Evolutionary conservation across 2,888 invertebrate genomes (phyloP).

Genomic region (Elmis aenea): DNA sequence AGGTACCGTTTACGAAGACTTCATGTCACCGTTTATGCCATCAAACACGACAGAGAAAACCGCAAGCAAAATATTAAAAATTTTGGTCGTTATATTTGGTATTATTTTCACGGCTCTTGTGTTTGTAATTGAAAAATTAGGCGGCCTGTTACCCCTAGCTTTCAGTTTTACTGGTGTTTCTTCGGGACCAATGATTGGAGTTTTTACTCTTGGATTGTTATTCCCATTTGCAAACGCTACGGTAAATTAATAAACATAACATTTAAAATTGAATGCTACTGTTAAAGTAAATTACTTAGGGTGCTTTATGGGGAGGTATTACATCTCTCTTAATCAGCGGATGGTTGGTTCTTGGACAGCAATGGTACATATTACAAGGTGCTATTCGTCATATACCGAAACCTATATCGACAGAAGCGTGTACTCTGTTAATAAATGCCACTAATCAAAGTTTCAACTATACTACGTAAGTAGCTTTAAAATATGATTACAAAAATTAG

Average conservation of each 20-base stretch:
- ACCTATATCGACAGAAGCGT: conserved; percentile 9
- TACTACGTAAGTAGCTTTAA: too few relatives aligned
- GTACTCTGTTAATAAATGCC: not conserved
- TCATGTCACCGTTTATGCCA: conserved; percentile 53
- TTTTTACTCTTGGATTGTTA: conserved; percentile 62
- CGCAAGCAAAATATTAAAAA: conserved; percentile 57
- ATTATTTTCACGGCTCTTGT: conserved; percentile 68
- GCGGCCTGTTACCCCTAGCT: conserved; percentile 60
- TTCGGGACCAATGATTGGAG: conserved; percentile 59
- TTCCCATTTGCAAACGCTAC: conserved; percentile 59
- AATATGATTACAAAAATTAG: too few relatives aligned
- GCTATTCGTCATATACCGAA: not conserved
- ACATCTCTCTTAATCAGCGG: conserved; percentile 50
- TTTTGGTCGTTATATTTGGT: conserved; percentile 50
- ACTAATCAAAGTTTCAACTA: not conserved
- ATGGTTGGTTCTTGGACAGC: conserved; percentile 53
- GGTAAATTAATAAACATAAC: too few relatives aligned
- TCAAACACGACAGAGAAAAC: conserved; percentile 48
- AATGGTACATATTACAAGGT: conserved; percentile 27
- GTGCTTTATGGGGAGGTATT: conserved; percentile 53
- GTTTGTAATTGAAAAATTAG: conserved; percentile 58
- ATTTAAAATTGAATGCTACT: too few relatives aligned
- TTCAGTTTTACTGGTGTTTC: conserved; percentile 58
- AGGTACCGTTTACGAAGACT: conserved; percentile 63
- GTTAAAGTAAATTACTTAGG: too few relatives aligned